Evolutionary conservation across 2,888 invertebrate genomes (phyloP).

Genomic region (Euplagia quadripunctaria): DNA sequence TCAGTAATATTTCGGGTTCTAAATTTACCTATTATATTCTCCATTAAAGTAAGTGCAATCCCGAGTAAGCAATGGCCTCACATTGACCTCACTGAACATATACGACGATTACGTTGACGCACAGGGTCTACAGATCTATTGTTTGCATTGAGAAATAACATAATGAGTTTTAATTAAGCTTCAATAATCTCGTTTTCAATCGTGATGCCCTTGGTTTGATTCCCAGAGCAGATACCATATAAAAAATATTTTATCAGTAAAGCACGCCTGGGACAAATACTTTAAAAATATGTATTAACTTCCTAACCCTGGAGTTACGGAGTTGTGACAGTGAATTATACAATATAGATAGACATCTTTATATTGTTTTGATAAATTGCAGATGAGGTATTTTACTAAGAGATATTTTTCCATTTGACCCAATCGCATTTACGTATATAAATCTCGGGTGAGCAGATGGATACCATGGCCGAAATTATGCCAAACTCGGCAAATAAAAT

Average conservation of each 20-base stretch:
- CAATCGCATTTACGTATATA: background rate
- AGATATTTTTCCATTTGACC: background rate
- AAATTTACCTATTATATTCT: background rate
- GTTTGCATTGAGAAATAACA: constrained; percentile 28
- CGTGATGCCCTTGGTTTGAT: constrained; percentile 22
- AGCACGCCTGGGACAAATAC: constrained; percentile 4
- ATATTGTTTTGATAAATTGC: background rate
- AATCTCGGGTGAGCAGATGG: background rate
- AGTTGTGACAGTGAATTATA: background rate
- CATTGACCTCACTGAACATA: constrained; percentile 51
- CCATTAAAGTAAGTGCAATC: constrained; percentile 10
- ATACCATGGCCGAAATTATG: background rate
- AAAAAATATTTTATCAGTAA: constrained; percentile 3
- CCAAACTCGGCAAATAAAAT: too few relatives aligned
- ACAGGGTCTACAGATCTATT: constrained; percentile 27
- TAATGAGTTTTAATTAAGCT: constrained; percentile 23
- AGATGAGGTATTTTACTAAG: background rate
- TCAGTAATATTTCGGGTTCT: background rate
- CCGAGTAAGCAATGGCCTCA: constrained; percentile 47
- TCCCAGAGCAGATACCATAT: constrained; percentile 18
- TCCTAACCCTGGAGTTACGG: background rate
- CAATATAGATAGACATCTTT: background rate
- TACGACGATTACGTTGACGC: constrained; percentile 42
- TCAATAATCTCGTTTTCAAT: background rate
- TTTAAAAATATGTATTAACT: background rate